Conservation (phyloP, 2,113 vertebrate genomes). For the Sitta europaea region DNA sequence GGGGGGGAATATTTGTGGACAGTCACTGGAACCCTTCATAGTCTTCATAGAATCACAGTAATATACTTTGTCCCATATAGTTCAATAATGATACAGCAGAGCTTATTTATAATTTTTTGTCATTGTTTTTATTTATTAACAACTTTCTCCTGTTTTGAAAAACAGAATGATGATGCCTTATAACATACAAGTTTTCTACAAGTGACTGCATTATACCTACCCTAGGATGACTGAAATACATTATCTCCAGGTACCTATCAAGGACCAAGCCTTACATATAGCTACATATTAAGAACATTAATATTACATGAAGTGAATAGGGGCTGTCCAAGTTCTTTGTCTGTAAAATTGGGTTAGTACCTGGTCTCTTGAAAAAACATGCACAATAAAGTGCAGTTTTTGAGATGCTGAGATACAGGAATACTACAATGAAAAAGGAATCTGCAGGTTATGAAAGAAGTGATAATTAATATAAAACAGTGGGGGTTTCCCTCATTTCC, state of each 20-base stretch:
- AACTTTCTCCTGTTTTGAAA: not conserved
- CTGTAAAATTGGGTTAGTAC: not conserved
- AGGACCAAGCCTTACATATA: not conserved
- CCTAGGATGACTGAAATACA: not conserved
- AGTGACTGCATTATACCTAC: not conserved
- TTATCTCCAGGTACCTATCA: not conserved
- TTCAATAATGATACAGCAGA: not conserved
- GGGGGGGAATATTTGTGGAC: not conserved
- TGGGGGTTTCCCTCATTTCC: not conserved
- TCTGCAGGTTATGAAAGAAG: not conserved
- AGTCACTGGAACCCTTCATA: not conserved
- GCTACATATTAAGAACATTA: not conserved
- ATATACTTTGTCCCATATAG: not conserved
- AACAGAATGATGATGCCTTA: not conserved
- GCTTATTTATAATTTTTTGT: not conserved
- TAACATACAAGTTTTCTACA: not conserved
- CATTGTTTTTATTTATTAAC: not conserved
- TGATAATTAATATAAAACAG: not conserved
- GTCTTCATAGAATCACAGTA: not conserved
- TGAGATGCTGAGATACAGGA: not conserved
- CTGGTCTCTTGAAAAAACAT: not conserved
- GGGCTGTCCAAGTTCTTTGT: not conserved
- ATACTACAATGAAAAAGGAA: not conserved
- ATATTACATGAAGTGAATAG: not conserved
- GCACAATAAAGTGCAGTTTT: not conserved